Evolutionary conservation across 2,888 invertebrate genomes (phyloP).

Genomic region (Heliconius charithonia): DNA sequence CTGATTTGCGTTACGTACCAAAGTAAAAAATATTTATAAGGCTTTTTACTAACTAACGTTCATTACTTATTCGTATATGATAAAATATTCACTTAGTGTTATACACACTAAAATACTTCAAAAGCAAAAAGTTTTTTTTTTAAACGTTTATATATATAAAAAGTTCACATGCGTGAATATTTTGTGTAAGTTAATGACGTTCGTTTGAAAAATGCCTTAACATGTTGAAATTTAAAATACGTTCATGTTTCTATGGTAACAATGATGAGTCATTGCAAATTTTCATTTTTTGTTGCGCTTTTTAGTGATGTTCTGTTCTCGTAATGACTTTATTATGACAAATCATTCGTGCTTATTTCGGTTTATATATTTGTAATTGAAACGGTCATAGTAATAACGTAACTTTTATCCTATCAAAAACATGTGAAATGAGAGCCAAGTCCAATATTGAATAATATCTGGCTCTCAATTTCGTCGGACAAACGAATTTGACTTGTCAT

Average conservation of each 20-base stretch:
- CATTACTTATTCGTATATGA: too few relatives aligned
- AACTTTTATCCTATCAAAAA: neutral
- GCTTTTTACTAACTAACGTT: constrained; percentile 7
- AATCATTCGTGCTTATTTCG: constrained; percentile 35
- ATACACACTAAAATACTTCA: neutral
- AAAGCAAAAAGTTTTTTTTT: neutral
- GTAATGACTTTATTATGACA: constrained; percentile 39
- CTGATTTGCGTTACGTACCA: constrained; percentile 66
- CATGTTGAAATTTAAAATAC: neutral
- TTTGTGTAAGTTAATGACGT: neutral
- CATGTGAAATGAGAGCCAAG: neutral
- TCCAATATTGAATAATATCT: neutral
- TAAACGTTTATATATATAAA: neutral
- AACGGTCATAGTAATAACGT: constrained; percentile 27
- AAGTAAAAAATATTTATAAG: constrained; percentile 27
- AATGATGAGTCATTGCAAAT: constrained; percentile 19
- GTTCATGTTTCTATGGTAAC: constrained; percentile 17
- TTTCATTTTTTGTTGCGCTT: constrained; percentile 22
- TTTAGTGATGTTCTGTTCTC: constrained; percentile 37
- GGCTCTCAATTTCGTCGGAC: neutral
- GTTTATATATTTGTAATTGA: constrained; percentile 35
- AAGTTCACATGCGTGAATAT: neutral
- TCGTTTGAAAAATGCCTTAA: constrained; percentile 9
- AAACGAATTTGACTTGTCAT: too few relatives aligned
- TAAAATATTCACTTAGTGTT: neutral